Evolutionary conservation across 2,888 invertebrate genomes (phyloP).

Genomic region (Agrochola circellaris): DNA sequence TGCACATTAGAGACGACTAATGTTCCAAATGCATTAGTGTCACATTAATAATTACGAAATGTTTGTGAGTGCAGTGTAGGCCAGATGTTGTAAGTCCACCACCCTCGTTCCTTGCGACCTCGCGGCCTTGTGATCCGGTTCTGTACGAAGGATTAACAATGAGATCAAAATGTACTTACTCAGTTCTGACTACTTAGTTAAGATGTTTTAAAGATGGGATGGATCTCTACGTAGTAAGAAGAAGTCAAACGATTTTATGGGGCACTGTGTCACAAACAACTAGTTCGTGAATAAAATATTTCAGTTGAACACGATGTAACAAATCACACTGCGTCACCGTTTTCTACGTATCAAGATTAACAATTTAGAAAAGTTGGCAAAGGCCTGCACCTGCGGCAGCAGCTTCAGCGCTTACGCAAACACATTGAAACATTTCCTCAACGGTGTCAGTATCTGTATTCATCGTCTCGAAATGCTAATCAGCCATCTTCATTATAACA

Average conservation of each 20-base stretch:
- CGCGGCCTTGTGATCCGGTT: constrained; percentile 53
- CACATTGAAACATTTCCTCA: constrained; percentile 46
- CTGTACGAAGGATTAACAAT: constrained; percentile 44
- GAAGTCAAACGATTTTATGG: not conserved
- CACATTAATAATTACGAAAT: constrained; percentile 86
- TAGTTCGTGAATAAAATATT: constrained; percentile 41
- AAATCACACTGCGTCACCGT: constrained; percentile 14
- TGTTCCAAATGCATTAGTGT: constrained; percentile 85
- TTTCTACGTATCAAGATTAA: constrained; percentile 26
- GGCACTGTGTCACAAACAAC: constrained; percentile 1
- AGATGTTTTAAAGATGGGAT: constrained; percentile 5
- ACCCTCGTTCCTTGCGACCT: constrained; percentile 54
- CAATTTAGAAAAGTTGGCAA: constrained; percentile 40
- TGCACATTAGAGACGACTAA: constrained; percentile 85
- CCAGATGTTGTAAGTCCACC: constrained; percentile 68
- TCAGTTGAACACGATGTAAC: constrained; percentile 15
- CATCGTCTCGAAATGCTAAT: constrained; percentile 60
- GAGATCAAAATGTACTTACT: constrained; percentile 31
- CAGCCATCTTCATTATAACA: constrained; percentile 60
- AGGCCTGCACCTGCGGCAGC: constrained; percentile 14
- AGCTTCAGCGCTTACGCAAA: constrained; percentile 49
- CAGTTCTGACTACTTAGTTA: constrained; percentile 4
- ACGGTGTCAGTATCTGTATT: constrained; percentile 57
- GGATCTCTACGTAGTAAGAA: not conserved
- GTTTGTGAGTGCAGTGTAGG: constrained; percentile 70